Conservation (phyloP, 1,140 invertebrate genomes). For the Platyura marginata region DNA sequence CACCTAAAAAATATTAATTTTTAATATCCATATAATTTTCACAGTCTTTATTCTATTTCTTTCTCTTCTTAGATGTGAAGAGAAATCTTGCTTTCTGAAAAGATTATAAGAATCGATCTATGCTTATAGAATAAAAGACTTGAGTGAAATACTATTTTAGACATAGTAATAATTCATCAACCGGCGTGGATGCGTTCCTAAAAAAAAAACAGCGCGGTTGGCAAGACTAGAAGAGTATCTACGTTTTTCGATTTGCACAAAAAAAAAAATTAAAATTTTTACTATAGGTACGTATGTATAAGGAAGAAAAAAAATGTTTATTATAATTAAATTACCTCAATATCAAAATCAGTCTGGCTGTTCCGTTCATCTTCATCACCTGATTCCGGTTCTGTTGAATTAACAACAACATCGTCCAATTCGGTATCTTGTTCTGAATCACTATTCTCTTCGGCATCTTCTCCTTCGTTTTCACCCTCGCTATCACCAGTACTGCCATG, state of each 20-base stretch:
- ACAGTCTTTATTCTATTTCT: too few relatives aligned
- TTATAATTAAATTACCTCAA: slow-evolving; percentile 15
- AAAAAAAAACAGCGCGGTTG: not conserved
- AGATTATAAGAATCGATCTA: too few relatives aligned
- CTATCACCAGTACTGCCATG: slow-evolving; percentile 35
- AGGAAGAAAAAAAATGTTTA: too few relatives aligned
- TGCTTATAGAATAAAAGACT: too few relatives aligned
- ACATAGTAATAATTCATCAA: too few relatives aligned
- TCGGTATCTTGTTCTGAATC: slow-evolving; percentile 27
- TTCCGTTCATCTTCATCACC: slow-evolving; percentile 16
- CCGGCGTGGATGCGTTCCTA: not conserved
- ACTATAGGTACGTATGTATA: not conserved
- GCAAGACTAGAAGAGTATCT: not conserved
- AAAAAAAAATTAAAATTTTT: not conserved
- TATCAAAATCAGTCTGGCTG: slow-evolving; percentile 11
- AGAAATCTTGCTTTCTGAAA: too few relatives aligned
- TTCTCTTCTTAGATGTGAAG: too few relatives aligned
- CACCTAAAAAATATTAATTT: slow-evolving; percentile 15
- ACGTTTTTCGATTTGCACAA: not conserved
- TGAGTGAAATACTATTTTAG: too few relatives aligned
- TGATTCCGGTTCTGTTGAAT: slow-evolving; percentile 15
- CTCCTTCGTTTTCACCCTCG: slow-evolving; percentile 31
- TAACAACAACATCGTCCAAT: slow-evolving; percentile 26
- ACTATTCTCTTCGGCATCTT: slow-evolving; percentile 26
- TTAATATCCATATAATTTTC: too few relatives aligned